These are phyloP conservation scores for Glaucidium brasilianum DNA, from an alignment of 2,113 vertebrate species.

Conservation along the genomic window DNA sequence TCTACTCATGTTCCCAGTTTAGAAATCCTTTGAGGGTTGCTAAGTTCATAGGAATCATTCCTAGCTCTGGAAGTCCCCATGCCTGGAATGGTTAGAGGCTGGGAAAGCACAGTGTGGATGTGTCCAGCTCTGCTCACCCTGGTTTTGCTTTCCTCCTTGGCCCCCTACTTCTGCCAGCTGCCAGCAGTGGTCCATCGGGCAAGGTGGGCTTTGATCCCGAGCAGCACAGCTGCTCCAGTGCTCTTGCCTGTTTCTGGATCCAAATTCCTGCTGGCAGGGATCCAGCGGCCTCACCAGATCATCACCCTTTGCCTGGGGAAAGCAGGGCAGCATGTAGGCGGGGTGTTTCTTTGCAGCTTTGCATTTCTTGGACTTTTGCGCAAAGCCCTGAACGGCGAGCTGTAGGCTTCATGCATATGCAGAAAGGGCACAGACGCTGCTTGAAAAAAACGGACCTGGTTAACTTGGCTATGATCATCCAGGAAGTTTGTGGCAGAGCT, in stretches of 20 bases:
- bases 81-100: neutral
- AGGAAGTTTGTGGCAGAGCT: conserved; percentile 38
- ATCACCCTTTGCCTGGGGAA: neutral
- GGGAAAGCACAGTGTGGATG: neutral
- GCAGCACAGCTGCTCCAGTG: neutral
- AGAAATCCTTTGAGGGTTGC: conserved; percentile 4
- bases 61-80: neutral
- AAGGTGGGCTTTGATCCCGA: neutral
- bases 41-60: neutral
- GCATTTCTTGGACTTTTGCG: neutral
- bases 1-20: conserved; percentile 22
- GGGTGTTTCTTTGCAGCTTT: neutral
- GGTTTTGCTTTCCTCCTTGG: neutral
- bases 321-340: neutral
- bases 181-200: neutral
- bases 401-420: neutral
- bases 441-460: neutral
- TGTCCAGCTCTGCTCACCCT: neutral
- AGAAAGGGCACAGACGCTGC: neutral
- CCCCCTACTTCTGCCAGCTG: accelerated
- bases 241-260: neutral
- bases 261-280: neutral
- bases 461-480: neutral
- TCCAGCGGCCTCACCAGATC: neutral
- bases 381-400: neutral